Evolutionary conservation across 1,140 invertebrate genomes (phyloP), one percentile per base, ranked within the genome.

Genomic region (Drosophila ambigua): DNA sequence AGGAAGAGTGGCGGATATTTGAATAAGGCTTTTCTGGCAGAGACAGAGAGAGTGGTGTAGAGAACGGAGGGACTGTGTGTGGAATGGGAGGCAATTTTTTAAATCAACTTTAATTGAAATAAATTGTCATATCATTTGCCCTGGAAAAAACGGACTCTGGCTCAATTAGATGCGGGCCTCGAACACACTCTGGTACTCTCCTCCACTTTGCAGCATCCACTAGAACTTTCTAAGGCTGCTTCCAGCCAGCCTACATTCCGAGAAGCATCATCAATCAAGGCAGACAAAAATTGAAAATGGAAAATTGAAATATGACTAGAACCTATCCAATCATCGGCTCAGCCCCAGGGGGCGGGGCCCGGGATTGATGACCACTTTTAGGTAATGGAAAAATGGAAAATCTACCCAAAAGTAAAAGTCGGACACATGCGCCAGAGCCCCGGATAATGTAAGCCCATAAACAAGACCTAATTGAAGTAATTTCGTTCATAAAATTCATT

Each of bases 51-150:
- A 11, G n/a, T 23, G 35, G 16, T 44, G 5, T 4, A n/a, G 31
- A 20, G 50, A 44, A 20, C 20, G 20, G 35, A 8, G 23, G 24
- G 64, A 55, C 16, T 11, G 20, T 11, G 43, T 9, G 50, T 49
- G 59, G 51, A 23, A 54, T 54, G 60, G 35, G 4, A 1, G 13
- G 35, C 62, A 84, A 66, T 82, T 60, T 78, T 87, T 72, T 87
- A 87, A 87, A 87, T 87, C 82, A 87, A 82, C 82, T 88, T 88
- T 87, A 87, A 87, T 87, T 87, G 82, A 87, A 87, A 87, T 87
- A 87, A 87, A 87, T 87, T 87, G 82, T 82, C 82, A 82, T 76
- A 81, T 85, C 81, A 84, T 84, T 72, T 83, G 79, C 49, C 60
- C 72, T 66, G 59, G 45, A 62, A 39, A 53, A 53, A 41, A 53